Evolutionary conservation across 2,888 invertebrate genomes (phyloP).

Genomic region (Orchesellides sinensis): DNA sequence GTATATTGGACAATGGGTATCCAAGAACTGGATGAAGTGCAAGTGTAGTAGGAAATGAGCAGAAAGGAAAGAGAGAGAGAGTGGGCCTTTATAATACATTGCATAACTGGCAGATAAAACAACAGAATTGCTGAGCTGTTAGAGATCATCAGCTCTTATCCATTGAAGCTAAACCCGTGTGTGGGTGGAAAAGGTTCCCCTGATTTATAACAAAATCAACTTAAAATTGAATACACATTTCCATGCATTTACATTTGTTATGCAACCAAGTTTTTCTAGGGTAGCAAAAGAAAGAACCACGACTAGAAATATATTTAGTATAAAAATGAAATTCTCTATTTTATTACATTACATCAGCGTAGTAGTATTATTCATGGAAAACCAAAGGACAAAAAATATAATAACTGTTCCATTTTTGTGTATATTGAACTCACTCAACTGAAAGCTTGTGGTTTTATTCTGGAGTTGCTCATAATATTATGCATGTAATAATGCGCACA

Average conservation of each 20-base stretch:
- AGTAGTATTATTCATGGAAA: slow-evolving; percentile 3
- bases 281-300: not conserved
- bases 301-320: not conserved
- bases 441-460: slow-evolving; percentile 39
- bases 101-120: slow-evolving; percentile 26
- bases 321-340: slow-evolving; percentile 46
- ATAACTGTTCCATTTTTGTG: slow-evolving; percentile 18
- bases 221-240: slow-evolving; percentile 43
- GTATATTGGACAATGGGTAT: slow-evolving; percentile 12
- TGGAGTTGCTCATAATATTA: not conserved
- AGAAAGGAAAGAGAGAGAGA: not conserved
- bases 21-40: not conserved
- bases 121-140: slow-evolving; percentile 11
- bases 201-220: slow-evolving; percentile 60
- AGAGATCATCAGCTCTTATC: slow-evolving; percentile 32
- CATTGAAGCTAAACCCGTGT: not conserved
- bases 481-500: not conserved
- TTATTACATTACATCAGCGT: slow-evolving; percentile 31
- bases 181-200: slow-evolving; percentile 48
- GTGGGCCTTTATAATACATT: not conserved
- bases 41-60: not conserved
- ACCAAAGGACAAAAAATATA: not conserved
- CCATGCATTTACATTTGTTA: slow-evolving; percentile 43
- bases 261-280: slow-evolving; percentile 48
- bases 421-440: not conserved